Evolutionary conservation across 2,888 invertebrate genomes (phyloP).

Genomic region (Yponomeuta evonymella): DNA sequence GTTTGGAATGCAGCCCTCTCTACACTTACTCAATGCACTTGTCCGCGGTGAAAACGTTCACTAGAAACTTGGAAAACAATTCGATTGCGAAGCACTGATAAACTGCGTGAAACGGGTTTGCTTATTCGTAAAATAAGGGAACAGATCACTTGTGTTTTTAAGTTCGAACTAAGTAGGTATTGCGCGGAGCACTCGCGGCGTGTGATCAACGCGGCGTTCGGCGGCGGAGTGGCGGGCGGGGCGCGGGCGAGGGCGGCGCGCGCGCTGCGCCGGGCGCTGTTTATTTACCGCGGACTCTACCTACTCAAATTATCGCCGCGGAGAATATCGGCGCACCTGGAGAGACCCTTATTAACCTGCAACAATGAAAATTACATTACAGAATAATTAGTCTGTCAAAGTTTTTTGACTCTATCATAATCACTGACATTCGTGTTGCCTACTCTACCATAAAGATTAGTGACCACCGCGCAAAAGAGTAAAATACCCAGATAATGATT

Average conservation of each 20-base stretch:
- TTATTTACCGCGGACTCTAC: constrained; percentile 37
- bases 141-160: constrained; percentile 7
- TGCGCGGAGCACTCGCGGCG: constrained; percentile 33
- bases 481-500: too few relatives aligned
- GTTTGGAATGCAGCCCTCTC: constrained; percentile 72
- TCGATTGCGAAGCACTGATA: neutral
- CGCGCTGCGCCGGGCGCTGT: constrained; percentile 26
- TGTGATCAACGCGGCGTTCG: constrained; percentile 38
- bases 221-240: constrained; percentile 43
- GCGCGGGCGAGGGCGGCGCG: constrained; percentile 35
- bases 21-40: constrained; percentile 61
- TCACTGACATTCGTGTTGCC: neutral
- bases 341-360: neutral
- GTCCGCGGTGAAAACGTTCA: constrained; percentile 45
- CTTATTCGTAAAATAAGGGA: neutral
- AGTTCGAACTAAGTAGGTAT: neutral
- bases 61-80: constrained; percentile 22
- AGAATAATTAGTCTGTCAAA: neutral
- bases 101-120: neutral
- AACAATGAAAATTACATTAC: constrained; percentile 18
- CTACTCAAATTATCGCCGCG: constrained; percentile 51
- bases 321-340: constrained; percentile 22
- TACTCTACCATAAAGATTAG: too few relatives aligned
- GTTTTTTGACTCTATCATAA: neutral
- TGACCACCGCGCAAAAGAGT: too few relatives aligned